Conservation (phyloP, 1,140 invertebrate genomes). For the Phenacoccus solenopsis region DNA sequence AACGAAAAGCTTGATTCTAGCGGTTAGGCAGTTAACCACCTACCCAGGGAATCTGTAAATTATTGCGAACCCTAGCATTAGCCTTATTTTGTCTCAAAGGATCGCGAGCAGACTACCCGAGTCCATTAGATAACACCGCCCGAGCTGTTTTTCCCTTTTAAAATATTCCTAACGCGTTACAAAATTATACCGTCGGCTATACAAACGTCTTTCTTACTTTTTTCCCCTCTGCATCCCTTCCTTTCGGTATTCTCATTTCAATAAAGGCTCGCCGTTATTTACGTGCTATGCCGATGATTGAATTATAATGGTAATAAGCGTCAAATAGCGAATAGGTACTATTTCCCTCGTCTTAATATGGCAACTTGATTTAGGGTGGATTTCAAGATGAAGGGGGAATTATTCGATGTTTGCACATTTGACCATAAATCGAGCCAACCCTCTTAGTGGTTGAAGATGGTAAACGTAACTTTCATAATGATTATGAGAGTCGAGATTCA, state of each 20-base stretch:
- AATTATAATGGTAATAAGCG: background rate
- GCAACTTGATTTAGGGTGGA: background rate
- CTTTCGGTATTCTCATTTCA: background rate
- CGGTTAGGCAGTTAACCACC: background rate
- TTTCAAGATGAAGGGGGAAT: background rate
- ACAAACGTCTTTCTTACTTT: no score
- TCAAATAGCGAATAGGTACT: no score
- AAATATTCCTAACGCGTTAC: background rate
- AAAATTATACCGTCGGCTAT: background rate
- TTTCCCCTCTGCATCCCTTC: no score
- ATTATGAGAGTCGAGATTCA: no score
- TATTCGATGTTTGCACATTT: no score
- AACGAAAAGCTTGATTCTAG: background rate
- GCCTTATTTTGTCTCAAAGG: constrained; percentile 1
- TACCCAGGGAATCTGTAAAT: background rate
- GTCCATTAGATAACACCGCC: background rate
- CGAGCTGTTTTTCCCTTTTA: background rate
- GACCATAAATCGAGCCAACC: no score
- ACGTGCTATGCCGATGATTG: background rate
- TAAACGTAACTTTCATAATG: no score
- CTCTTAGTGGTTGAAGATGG: no score
- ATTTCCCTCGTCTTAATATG: background rate
- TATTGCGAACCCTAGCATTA: background rate
- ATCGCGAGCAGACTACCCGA: background rate
- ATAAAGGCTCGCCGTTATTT: background rate